Conservation (phyloP, 2,113 vertebrate species). For the Leucopsar rothschildi region DNA sequence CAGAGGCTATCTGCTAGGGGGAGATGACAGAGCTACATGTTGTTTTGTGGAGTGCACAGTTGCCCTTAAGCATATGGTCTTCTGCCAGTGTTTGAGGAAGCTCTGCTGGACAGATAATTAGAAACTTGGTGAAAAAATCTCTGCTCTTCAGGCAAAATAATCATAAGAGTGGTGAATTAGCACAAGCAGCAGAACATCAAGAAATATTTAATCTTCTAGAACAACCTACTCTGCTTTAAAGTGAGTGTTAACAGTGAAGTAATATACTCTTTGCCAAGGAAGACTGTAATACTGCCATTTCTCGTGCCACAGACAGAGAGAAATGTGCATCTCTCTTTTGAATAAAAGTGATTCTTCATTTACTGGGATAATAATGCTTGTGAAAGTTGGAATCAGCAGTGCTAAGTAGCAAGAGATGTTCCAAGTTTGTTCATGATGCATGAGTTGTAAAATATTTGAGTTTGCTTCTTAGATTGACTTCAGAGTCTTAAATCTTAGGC, state of each 20-base stretch:
- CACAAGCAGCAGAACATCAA: neutral
- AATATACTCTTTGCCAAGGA: neutral
- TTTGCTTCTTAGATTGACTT: neutral
- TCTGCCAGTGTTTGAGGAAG: neutral
- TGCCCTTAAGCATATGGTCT: slow-evolving; percentile 15
- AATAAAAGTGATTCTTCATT: neutral
- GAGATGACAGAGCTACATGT: neutral
- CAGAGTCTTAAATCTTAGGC: neutral
- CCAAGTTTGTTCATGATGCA: neutral
- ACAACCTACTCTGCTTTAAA: neutral
- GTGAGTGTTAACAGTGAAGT: neutral
- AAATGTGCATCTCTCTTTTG: neutral
- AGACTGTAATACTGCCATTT: neutral
- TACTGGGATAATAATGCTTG: neutral
- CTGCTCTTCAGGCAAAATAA: neutral
- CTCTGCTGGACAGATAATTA: slow-evolving; percentile 1
- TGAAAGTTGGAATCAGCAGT: neutral
- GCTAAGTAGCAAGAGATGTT: neutral
- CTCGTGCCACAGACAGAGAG: neutral
- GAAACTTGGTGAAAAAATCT: neutral
- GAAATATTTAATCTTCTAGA: neutral
- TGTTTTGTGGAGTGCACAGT: neutral
- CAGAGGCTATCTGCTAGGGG: neutral
- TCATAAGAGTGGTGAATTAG: neutral
- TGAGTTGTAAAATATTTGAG: neutral